Conservation (phyloP, 2,888 invertebrate genomes). For the Chrysolina haemoptera region DNA sequence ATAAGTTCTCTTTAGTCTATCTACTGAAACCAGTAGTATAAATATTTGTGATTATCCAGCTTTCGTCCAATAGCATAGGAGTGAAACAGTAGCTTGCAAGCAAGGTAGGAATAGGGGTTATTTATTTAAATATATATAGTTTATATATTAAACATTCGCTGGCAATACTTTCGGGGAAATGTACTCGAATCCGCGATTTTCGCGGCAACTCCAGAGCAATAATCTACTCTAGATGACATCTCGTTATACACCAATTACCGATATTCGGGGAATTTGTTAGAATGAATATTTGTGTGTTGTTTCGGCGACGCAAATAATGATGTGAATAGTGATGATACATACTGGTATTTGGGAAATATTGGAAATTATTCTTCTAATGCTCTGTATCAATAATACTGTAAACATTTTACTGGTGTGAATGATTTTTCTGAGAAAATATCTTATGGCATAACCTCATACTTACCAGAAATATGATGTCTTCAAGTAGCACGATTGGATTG, state of each 20-base stretch:
- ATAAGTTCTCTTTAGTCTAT: no score
- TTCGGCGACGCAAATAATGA: no score
- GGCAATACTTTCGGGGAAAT: conserved; percentile 66
- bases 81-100: conserved; percentile 58
- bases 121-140: conserved; percentile 68
- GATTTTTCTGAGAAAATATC: no score
- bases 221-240: conserved; percentile 31
- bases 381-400: no score
- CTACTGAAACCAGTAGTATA: no score
- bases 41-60: conserved; percentile 46
- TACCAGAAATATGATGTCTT: no score
- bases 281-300: neutral
- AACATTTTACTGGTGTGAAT: no score
- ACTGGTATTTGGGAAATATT: no score
- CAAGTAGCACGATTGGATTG: no score
- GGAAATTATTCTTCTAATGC: no score
- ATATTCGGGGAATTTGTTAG: neutral
- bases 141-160: conserved; percentile 68
- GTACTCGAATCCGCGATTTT: conserved; percentile 57
- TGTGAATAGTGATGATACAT: no score
- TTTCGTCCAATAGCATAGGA: conserved; percentile 49
- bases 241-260: neutral
- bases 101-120: conserved; percentile 61
- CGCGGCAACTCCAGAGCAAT: conserved; percentile 50
- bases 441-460: no score